These are phyloP conservation scores for Hesperophylax magnus DNA, from an alignment of 1,140 invertebrate species.

Conservation along the genomic window DNA sequence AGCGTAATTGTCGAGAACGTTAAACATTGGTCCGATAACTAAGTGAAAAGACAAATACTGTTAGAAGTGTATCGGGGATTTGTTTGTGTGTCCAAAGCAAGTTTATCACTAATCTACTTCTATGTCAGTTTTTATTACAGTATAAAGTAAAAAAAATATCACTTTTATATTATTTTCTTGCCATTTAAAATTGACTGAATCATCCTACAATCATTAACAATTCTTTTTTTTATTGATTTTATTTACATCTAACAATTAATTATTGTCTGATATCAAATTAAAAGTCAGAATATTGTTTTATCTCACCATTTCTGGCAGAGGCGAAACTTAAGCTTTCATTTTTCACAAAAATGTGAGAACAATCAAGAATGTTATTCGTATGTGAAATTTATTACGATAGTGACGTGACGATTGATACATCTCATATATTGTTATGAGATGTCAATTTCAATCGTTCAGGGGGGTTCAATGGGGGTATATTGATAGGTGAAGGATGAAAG, in stretches of 20 bases:
- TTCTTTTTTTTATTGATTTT: no score
- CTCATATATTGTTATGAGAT: background rate
- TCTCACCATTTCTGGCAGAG: background rate
- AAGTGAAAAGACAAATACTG: background rate
- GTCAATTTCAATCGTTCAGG: background rate
- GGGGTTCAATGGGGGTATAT: no score
- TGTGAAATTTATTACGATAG: background rate
- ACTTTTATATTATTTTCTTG: background rate
- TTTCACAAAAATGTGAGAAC: background rate
- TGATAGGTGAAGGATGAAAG: no score
- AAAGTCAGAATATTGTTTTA: background rate
- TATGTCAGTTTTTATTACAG: no score
- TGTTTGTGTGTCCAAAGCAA: no score
- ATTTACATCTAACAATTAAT: no score
- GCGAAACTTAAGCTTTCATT: background rate
- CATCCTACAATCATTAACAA: no score
- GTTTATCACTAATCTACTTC: no score
- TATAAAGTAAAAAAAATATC: background rate
- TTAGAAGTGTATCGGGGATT: no score
- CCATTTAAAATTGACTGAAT: no score
- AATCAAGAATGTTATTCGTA: background rate
- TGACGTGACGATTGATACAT: no score
- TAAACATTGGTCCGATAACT: slow-evolving; percentile 33
- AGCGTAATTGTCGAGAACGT: slow-evolving; percentile 9
- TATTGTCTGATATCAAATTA: no score